phyloP scores from a whole-genome alignment of 2,888 invertebrate genomes.

The Eueremaeus valkanovi region DNA sequence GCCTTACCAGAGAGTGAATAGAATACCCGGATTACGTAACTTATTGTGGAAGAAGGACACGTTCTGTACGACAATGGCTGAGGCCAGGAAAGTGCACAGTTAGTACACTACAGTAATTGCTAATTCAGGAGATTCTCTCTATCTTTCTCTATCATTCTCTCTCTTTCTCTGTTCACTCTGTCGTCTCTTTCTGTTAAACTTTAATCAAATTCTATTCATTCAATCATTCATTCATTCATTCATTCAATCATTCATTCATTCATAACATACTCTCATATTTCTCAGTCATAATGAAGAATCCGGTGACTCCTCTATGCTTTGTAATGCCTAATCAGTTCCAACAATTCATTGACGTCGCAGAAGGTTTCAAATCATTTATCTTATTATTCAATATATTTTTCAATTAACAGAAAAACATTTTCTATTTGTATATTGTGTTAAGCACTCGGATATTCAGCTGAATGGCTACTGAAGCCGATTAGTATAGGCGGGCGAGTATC shows the following conservation, averaged over 20 bases:
- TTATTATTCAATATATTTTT: neutral
- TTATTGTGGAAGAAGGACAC: constrained; percentile 48
- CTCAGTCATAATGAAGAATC: constrained; percentile 37
- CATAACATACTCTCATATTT: neutral
- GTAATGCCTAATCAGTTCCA: constrained; percentile 50
- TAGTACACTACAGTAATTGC: constrained; percentile 17
- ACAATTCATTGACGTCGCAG: constrained; percentile 49
- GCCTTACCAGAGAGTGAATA: constrained; percentile 46
- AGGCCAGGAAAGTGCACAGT: constrained; percentile 46
- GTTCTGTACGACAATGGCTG: constrained; percentile 48
- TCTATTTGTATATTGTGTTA: neutral
- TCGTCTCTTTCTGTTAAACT: no score
- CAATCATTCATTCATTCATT: no score
- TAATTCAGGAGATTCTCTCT: neutral
- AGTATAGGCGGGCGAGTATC: constrained; percentile 35
- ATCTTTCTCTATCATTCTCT: neutral
- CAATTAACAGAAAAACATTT: no score
- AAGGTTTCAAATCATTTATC: constrained; percentile 41
- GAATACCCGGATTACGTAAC: constrained; percentile 47
- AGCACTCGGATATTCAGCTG: constrained; percentile 46
- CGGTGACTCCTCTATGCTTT: constrained; percentile 49
- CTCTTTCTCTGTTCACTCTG: no score
- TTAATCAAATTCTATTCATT: no score
- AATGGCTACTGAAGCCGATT: constrained; percentile 47
- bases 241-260: no score